Base-by-base conservation (phyloP, 30 jellyfish, hydroid and myxozoan genomes). In the Mastigias papua region DNA sequence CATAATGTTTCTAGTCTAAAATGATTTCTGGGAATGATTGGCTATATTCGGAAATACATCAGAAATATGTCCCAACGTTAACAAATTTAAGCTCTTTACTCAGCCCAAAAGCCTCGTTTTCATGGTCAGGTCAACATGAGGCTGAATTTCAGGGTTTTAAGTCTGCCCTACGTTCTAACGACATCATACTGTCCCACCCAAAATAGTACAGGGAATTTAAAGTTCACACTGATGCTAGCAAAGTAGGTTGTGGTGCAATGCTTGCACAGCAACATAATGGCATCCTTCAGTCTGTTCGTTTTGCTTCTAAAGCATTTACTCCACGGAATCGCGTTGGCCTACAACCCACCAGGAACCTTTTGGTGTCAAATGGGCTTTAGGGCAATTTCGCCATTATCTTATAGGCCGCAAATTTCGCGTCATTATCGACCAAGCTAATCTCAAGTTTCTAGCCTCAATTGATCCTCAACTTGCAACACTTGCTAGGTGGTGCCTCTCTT, bases 281-380 rank as follows among this genome's bases (percentile, higher is more conserved):
- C 29, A 4, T 0, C 30, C 88, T 77, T 19, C 0, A 51, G 76
- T 76, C 88, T n/a, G 88, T 77, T 33, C 3, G 63, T 13, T 51
- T n/a, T 77, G 76, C 88, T 48, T n/a, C n/a, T 34, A 2, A 25
- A 5, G 46, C 89, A 17, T 78, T 78, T 28, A 78, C 30, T 17
- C 78, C 17, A 57, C 66, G 0, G 78, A 78, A 78, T 54, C 90
- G 7, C 69, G 67, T 33, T 61, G 80, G 69, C 90, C 77, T 23
- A 79, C 80, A 37, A 13, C 48, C 0, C 80, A 79, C 27, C 90
- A 79, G n/a, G 80, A 79, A 61, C 62, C 51, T 30, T 78, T 78
- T 27, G 89, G 78, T 22, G 78, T 78, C 77, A 78, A 78, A 78
- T 78, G 89, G 89, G 89, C 89, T 34, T 17, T 51, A 2, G 78